These are phyloP conservation scores for Gadopsis bispinosus DNA, from an alignment of 2,797 vertebrate species.

Conservation along the genomic window DNA sequence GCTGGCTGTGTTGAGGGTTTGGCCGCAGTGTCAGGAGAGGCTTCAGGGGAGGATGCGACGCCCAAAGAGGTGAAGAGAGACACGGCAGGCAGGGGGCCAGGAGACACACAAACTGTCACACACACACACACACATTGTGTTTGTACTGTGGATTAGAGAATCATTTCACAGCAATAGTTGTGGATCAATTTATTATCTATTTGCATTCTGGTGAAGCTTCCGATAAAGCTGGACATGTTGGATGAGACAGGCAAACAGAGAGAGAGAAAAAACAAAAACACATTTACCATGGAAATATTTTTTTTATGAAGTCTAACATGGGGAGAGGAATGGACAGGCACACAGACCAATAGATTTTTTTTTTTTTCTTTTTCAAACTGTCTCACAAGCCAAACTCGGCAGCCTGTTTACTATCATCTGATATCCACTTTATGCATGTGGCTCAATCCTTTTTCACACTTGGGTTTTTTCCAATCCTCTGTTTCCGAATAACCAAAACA, in stretches of 20 bases:
- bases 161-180: not conserved
- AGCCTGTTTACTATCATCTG: not conserved
- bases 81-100: slow-evolving; percentile 14
- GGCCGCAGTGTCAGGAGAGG: slow-evolving; percentile 27
- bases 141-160: slow-evolving; percentile 14
- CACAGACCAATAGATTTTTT: not conserved
- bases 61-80: slow-evolving; percentile 33
- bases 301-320: not conserved
- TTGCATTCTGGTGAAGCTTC: not conserved
- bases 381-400: not conserved
- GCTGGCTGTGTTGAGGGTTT: slow-evolving; percentile 15
- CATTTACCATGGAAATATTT: not conserved
- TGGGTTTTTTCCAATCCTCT: slow-evolving; percentile 1
- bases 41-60: slow-evolving; percentile 26
- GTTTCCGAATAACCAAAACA: slow-evolving; percentile 25
- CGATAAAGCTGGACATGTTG: not conserved
- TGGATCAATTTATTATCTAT: not conserved
- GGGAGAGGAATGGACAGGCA: not conserved
- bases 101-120: not conserved
- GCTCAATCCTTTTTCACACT: not conserved
- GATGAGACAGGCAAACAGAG: not conserved
- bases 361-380: not conserved
- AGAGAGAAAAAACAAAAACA: no score
- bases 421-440: slow-evolving; percentile 15
- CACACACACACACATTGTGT: slow-evolving; percentile 1